Base-by-base conservation (phyloP, 2,888 invertebrate genomes). In the Oscheius sp. region DNA sequence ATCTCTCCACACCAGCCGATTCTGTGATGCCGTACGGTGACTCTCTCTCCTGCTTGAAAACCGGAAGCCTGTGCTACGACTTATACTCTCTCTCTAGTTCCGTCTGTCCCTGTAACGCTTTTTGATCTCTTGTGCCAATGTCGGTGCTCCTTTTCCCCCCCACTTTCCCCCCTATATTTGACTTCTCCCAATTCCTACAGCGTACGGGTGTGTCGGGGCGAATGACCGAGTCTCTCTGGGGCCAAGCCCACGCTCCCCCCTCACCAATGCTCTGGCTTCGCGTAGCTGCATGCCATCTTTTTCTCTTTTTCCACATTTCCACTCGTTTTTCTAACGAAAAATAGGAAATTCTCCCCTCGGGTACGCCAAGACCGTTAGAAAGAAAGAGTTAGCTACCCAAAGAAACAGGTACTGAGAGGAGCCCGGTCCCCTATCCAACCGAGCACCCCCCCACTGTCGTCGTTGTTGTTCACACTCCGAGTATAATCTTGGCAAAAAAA, bases 11-110 rank as follows among this genome's bases (percentile, higher is more conserved):
- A 47, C 65, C n/a, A 37, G 35, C 50, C 50, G 42, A 32, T 47
- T 63, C 58, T 58, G 58, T 73, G 73, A 57, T 73, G 73, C 73
- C 73, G 58, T 73, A 73, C 73, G 73, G 73, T 73, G 73, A 73
- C 53, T 63, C 63, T 63, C 63, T n/a, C 13, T 35, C 59, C 66
- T 35, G 33, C n/a, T 33, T 5, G 7, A 11, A 9, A 2, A 13
- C 1, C 5, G 47, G 60, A 47, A 48, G 62, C 33, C n/a, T 53
- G 21, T 53, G 53, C 13, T 53, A n/a, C 21, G 3, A 48, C 32
- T 47, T 9, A 29, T 29, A 21, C 48, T 47, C 47, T 37, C 47
- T 63, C 63, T 50, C 50, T 33, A 47, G 21, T 33, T 65, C 50
- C 50, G 9, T 65, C 50, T 48, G 29, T 68, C 55, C 55, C 68